Evolutionary conservation across 2,888 invertebrate species (phyloP), one percentile per base, ranked within the genome.

Genomic region (Carterocephalus palaemon): DNA sequence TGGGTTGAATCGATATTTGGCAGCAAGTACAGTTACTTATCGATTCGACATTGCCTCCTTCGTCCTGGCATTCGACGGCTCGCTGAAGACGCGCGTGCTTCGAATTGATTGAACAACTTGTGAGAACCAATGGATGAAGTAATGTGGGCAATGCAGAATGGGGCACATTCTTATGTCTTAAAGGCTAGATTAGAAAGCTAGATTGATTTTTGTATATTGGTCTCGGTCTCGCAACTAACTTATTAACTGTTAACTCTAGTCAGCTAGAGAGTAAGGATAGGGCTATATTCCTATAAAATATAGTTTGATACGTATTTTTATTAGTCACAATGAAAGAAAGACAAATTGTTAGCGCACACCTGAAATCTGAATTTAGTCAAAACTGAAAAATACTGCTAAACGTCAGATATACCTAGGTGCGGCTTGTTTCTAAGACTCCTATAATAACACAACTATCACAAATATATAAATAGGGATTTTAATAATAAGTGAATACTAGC

Each of bases 11-110:
- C 64, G 67, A 74, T 70, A 78, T 83, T 80, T 74, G 80, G 75
- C 68, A 64, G 64, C 65, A 57, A 61, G 70, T 72, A 82, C 84
- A 77, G 84, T 84, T 84, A 84, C 63, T 80, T 80, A 78, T 75
- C 66, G 75, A 83, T 81, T 81, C 75, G 79, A 78, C 74, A 80
- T 76, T 80, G 80, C 68, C 68, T 73, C n/a, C n/a, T n/a, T n/a
- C 64, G 69, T 68, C 67, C 65, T 72, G 75, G 75, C 77, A 78
- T 76, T 75, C 72, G 60, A 59, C 67, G 69, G 59, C 63, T 62
- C 54, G 61, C 55, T 62, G 58, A 47, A 40, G 34, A 3, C 17
- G 64, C 60, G 64, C 84, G 84, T 84, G 84, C 59, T 39, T 56
- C 32, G 84, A 79, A 84, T 83, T 58, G 59, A 62, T 67, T 62